phyloP scores from a whole-genome alignment of 2,113 vertebrate genomes.

The Terrapene triunguis region DNA sequence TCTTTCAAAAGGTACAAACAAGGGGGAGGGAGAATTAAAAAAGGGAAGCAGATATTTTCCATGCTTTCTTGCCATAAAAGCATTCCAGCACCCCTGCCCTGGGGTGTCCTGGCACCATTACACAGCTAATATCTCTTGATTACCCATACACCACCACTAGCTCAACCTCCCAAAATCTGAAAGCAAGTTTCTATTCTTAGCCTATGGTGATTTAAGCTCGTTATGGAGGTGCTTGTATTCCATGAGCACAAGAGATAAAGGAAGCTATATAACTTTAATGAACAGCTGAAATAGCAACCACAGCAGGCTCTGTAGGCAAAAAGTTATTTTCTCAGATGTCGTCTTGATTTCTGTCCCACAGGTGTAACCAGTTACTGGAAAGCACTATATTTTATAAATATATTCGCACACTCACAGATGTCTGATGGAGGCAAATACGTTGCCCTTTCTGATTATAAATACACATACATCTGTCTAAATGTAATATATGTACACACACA shows the following conservation, averaged over 20 bases:
- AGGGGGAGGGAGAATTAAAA: neutral
- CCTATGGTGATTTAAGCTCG: slow-evolving; percentile 70
- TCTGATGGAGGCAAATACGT: slow-evolving; percentile 26
- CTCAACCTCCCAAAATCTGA: slow-evolving; percentile 66
- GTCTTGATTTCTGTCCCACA: slow-evolving; percentile 61
- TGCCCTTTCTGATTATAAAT: neutral
- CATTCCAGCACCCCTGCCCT: slow-evolving; percentile 19
- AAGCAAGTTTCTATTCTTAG: slow-evolving; percentile 76
- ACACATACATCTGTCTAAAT: neutral
- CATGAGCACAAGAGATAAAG: slow-evolving; percentile 72
- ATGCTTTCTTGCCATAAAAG: neutral
- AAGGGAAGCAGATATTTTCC: slow-evolving; percentile 50
- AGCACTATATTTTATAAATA: slow-evolving; percentile 64
- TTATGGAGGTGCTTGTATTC: slow-evolving; percentile 69
- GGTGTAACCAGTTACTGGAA: slow-evolving; percentile 17
- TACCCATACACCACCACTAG: slow-evolving; percentile 60
- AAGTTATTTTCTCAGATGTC: slow-evolving; percentile 44
- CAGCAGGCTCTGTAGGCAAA: slow-evolving; percentile 16
- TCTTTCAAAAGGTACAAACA: slow-evolving; percentile 28
- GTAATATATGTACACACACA: neutral
- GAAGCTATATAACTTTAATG: slow-evolving; percentile 76
- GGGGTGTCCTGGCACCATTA: slow-evolving; percentile 56
- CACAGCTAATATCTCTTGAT: slow-evolving; percentile 61
- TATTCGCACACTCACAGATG: slow-evolving; percentile 16
- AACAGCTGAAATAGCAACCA: slow-evolving; percentile 70